Conservation (phyloP, 2,888 invertebrate genomes). For the Neoitamus cyanurus region DNA sequence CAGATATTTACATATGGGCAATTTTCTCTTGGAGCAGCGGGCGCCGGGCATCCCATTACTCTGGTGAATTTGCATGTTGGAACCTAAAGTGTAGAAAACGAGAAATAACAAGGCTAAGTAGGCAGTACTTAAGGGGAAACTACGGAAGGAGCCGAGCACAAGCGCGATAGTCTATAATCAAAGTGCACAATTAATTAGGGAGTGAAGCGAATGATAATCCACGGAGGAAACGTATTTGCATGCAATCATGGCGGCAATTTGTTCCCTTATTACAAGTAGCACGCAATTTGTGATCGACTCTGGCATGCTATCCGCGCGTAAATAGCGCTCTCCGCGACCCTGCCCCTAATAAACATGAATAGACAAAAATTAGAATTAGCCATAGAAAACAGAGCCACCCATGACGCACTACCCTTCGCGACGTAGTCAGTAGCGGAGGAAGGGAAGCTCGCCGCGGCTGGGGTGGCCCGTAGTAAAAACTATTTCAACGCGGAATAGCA, state of each 20-base stretch:
- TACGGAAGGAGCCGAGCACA: not conserved
- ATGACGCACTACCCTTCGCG: not conserved
- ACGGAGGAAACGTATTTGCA: conserved; percentile 27
- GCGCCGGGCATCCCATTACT: conserved; percentile 3
- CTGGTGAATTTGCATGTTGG: conserved; percentile 14
- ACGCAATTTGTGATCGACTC: conserved; percentile 37
- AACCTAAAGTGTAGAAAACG: conserved; percentile 9
- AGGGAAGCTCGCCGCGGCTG: not conserved
- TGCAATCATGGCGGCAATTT: conserved; percentile 29
- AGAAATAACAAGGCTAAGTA: conserved; percentile 29
- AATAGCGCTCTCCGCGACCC: not conserved
- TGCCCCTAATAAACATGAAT: not conserved
- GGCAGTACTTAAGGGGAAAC: conserved; percentile 9
- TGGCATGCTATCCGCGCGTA: conserved; percentile 10
- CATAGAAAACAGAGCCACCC: not conserved
- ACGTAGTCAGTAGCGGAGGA: not conserved
- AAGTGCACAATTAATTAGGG: conserved; percentile 34
- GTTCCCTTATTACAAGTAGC: conserved; percentile 37
- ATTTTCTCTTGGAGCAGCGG: conserved; percentile 4
- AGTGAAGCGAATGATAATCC: not conserved
- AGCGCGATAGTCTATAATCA: conserved; percentile 25
- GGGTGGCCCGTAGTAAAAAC: not conserved
- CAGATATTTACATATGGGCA: conserved; percentile 1
- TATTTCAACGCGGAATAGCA: conserved; percentile 13
- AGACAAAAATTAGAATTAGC: not conserved